Evolutionary conservation across 2,888 invertebrate species (phyloP).

Genomic region (Brachyopa scutellaris): DNA sequence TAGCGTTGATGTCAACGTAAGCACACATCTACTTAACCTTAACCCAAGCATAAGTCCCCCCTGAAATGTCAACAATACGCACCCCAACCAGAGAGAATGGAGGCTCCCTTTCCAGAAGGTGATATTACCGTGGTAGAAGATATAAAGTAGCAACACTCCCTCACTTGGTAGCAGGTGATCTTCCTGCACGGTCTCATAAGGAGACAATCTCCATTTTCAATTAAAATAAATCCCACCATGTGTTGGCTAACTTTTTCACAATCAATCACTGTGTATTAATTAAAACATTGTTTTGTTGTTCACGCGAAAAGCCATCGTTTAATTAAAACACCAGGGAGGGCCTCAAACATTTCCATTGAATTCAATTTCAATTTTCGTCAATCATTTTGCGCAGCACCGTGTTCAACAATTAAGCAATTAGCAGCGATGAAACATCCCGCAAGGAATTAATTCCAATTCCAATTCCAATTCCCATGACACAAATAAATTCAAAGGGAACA

Average conservation of each 20-base stretch:
- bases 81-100: too few relatives aligned
- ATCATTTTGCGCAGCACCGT: constrained; percentile 53
- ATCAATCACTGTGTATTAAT: constrained; percentile 53
- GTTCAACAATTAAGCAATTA: constrained; percentile 68
- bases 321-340: constrained; percentile 36
- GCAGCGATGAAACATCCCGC: constrained; percentile 40
- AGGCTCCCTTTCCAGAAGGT: too few relatives aligned
- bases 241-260: constrained; percentile 6
- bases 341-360: constrained; percentile 10
- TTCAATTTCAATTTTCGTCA: constrained; percentile 61
- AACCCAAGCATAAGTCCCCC: too few relatives aligned
- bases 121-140: too few relatives aligned
- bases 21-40: too few relatives aligned
- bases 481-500: constrained; percentile 12
- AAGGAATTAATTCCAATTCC: constrained; percentile 41
- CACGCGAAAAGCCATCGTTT: constrained; percentile 23
- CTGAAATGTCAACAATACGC: too few relatives aligned
- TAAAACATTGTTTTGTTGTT: constrained; percentile 27
- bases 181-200: too few relatives aligned
- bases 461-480: constrained; percentile 18
- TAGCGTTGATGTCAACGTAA: too few relatives aligned
- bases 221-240: constrained; percentile 5
- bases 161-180: too few relatives aligned
- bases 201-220: not conserved
- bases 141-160: too few relatives aligned